Percentiles rank a stretch among this genome's conserved stretches.
phyloP scores from a whole-genome alignment of 2,888 invertebrate species.

The Gymnocheta viridis region DNA sequence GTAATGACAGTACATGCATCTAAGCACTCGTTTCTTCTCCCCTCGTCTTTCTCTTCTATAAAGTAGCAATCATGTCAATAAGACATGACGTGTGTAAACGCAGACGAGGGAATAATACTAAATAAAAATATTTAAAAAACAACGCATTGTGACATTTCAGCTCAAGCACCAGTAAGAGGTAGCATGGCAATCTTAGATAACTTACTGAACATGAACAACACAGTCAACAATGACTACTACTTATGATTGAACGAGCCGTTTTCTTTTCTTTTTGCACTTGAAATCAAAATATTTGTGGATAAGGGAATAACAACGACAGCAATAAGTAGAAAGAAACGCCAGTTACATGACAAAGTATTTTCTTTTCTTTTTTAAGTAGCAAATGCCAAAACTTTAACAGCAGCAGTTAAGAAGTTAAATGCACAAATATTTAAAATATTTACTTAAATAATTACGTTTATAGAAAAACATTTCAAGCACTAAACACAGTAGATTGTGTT shows the following conservation, averaged over 20 bases:
- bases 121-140: background rate
- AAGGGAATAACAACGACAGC: constrained; percentile 49
- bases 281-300: constrained; percentile 56
- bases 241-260: constrained; percentile 15
- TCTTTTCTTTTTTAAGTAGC: constrained; percentile 47
- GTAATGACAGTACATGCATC: no score
- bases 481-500: constrained; percentile 10
- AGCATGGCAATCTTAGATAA: constrained; percentile 69
- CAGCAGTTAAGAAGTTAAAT: constrained; percentile 46
- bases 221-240: constrained; percentile 53
- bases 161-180: constrained; percentile 54
- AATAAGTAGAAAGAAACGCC: constrained; percentile 34
- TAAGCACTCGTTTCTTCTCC: no score
- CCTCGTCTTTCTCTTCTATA: no score
- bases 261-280: constrained; percentile 46
- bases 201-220: constrained; percentile 53
- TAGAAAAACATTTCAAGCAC: constrained; percentile 23
- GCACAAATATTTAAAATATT: constrained; percentile 15
- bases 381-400: constrained; percentile 49
- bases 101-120: constrained; percentile 56
- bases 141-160: constrained; percentile 25
- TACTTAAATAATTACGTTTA: constrained; percentile 23
- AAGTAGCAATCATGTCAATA: no score
- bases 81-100: no score
- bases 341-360: constrained; percentile 53